These are phyloP conservation scores for Drosophila algonquin DNA, from an alignment of 2,888 invertebrate genomes.

Conservation along the genomic window DNA sequence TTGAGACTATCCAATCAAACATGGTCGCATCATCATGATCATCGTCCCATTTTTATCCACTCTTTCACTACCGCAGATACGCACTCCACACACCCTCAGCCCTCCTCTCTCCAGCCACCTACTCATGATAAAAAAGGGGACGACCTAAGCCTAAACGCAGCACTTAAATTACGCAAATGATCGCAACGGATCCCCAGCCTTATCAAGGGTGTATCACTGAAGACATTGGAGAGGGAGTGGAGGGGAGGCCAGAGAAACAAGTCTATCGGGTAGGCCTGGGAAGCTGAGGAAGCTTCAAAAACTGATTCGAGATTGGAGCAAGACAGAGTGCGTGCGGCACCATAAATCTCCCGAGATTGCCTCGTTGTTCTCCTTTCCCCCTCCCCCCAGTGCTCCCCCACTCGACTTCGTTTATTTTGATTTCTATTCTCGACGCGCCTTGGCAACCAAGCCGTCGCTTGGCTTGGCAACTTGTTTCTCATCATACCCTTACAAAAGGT, in stretches of 20 bases:
- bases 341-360: conserved; percentile 11
- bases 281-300: neutral
- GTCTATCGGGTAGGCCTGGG: neutral
- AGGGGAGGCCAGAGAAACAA: neutral
- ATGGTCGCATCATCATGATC: conserved; percentile 53
- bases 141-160: conserved; percentile 47
- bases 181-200: conserved; percentile 54
- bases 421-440: conserved; percentile 55
- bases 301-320: neutral
- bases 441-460: conserved; percentile 50
- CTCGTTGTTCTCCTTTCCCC: neutral
- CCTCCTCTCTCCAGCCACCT: conserved; percentile 13
- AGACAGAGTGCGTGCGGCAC: conserved; percentile 7
- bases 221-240: neutral
- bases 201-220: conserved; percentile 33
- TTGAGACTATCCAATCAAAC: conserved; percentile 35
- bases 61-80: conserved; percentile 22
- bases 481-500: conserved; percentile 2
- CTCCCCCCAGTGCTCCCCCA: neutral
- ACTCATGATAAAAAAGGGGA: conserved; percentile 1
- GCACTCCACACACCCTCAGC: conserved; percentile 5
- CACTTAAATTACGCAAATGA: conserved; percentile 69
- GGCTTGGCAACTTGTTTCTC: conserved; percentile 70
- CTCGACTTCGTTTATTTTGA: conserved; percentile 62
- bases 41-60: conserved; percentile 6